phyloP scores from a whole-genome alignment of 2,888 invertebrate species.

The Drosophila testacea region DNA sequence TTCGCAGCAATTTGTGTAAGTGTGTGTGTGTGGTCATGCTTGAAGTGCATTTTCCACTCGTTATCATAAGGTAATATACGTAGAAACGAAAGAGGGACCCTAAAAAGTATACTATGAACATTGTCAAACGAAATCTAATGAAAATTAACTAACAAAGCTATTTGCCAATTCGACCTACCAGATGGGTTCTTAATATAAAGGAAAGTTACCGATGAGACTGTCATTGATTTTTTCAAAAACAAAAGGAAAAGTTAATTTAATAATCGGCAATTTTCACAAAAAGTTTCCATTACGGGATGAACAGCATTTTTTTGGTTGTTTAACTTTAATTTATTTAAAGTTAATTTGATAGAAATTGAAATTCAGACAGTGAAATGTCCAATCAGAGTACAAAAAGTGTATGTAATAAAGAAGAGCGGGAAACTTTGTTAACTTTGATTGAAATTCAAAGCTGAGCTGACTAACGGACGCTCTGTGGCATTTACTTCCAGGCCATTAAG shows the following conservation, averaged over 20 bases:
- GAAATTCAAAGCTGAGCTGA: slow-evolving; percentile 45
- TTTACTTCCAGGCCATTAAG: slow-evolving; percentile 61
- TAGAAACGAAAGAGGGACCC: neutral
- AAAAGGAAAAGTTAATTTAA: slow-evolving; percentile 32
- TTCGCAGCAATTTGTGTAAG: slow-evolving; percentile 4
- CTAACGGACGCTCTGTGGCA: slow-evolving; percentile 35
- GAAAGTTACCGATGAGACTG: slow-evolving; percentile 7
- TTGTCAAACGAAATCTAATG: neutral
- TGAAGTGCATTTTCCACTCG: slow-evolving; percentile 13
- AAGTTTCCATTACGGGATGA: slow-evolving; percentile 19
- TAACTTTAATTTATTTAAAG: slow-evolving; percentile 46
- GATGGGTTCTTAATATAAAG: neutral
- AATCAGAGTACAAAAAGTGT: slow-evolving; percentile 3
- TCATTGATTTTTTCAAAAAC: neutral
- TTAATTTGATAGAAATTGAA: slow-evolving; percentile 53
- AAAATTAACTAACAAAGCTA: slow-evolving; percentile 5
- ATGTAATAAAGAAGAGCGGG: slow-evolving; percentile 7
- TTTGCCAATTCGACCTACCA: neutral
- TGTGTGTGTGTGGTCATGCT: slow-evolving; percentile 6
- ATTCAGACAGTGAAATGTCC: slow-evolving; percentile 13
- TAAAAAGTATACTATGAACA: slow-evolving; percentile 1
- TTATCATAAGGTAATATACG: neutral
- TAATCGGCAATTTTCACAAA: slow-evolving; percentile 20
- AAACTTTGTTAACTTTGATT: slow-evolving; percentile 53
- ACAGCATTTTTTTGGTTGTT: slow-evolving; percentile 29